phyloP scores from a whole-genome alignment of 2,888 invertebrate species.

The Cataglyphis albicans region DNA sequence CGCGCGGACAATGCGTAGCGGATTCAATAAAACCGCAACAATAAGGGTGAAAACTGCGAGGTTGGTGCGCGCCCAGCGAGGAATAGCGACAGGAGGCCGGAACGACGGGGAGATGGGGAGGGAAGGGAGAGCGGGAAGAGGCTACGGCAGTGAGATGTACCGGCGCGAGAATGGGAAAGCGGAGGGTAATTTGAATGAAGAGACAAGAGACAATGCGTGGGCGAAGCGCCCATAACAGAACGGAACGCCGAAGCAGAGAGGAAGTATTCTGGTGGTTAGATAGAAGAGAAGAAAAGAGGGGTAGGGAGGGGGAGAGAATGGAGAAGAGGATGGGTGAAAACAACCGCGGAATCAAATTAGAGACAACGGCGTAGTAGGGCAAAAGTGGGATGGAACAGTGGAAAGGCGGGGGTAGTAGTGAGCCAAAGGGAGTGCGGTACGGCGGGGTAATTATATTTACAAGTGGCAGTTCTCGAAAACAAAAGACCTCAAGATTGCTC shows the following conservation, averaged over 20 bases:
- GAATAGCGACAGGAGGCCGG: constrained; percentile 48
- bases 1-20: constrained; percentile 81
- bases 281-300: constrained; percentile 21
- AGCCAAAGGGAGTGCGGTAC: constrained; percentile 44
- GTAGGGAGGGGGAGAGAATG: constrained; percentile 38
- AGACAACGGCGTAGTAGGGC: constrained; percentile 68
- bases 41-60: constrained; percentile 82
- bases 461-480: constrained; percentile 85
- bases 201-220: constrained; percentile 85
- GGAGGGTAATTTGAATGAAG: constrained; percentile 85
- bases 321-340: constrained; percentile 81
- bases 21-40: constrained; percentile 86
- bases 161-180: constrained; percentile 79
- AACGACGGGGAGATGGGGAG: constrained; percentile 44
- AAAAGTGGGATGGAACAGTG: constrained; percentile 48
- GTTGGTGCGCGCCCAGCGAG: constrained; percentile 43
- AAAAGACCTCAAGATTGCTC: constrained; percentile 85
- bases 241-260: constrained; percentile 57
- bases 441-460: constrained; percentile 85
- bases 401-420: constrained; percentile 49
- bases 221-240: constrained; percentile 74
- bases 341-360: constrained; percentile 86
- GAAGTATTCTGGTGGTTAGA: constrained; percentile 55
- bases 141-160: constrained; percentile 60
- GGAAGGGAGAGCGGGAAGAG: constrained; percentile 56